A percentile compares a stretch with the other conserved stretches of the same genome.
Conservation (phyloP, 2,888 invertebrate genomes). For the Catocala nupta region DNA sequence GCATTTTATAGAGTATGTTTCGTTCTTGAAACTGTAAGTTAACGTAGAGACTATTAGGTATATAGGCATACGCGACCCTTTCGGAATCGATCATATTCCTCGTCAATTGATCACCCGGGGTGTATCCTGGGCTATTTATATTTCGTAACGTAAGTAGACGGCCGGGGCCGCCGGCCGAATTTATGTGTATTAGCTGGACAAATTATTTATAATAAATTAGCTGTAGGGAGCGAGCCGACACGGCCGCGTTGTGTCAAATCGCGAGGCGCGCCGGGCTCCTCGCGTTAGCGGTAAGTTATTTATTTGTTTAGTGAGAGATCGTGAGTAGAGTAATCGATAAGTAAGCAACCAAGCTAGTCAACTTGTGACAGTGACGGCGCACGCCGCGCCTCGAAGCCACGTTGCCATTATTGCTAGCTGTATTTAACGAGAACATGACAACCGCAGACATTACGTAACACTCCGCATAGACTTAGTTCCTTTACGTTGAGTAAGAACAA, state of each 20-base stretch:
- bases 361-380: slow-evolving; percentile 68
- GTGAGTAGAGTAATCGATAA: slow-evolving; percentile 74
- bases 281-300: slow-evolving; percentile 80
- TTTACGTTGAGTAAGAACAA: slow-evolving; percentile 53
- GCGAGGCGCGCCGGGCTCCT: slow-evolving; percentile 69
- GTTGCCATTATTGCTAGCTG: slow-evolving; percentile 80
- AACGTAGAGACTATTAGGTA: slow-evolving; percentile 82
- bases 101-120: slow-evolving; percentile 64
- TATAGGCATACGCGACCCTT: slow-evolving; percentile 64
- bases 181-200: slow-evolving; percentile 80
- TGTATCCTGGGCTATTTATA: slow-evolving; percentile 54
- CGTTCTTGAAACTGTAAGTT: slow-evolving; percentile 82
- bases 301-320: slow-evolving; percentile 83
- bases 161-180: slow-evolving; percentile 64
- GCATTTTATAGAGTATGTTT: slow-evolving; percentile 84
- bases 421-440: slow-evolving; percentile 65
- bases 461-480: slow-evolving; percentile 63
- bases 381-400: slow-evolving; percentile 65
- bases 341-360: slow-evolving; percentile 86
- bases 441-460: slow-evolving; percentile 53
- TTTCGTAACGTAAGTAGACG: slow-evolving; percentile 66
- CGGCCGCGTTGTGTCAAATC: slow-evolving; percentile 73
- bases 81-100: slow-evolving; percentile 59
- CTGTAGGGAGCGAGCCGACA: slow-evolving; percentile 59
- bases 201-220: slow-evolving; percentile 79